Evolutionary conservation across 1,140 invertebrate species (phyloP), one percentile per base, ranked within the genome.

Genomic region (Dendroctonus ponderosae): DNA sequence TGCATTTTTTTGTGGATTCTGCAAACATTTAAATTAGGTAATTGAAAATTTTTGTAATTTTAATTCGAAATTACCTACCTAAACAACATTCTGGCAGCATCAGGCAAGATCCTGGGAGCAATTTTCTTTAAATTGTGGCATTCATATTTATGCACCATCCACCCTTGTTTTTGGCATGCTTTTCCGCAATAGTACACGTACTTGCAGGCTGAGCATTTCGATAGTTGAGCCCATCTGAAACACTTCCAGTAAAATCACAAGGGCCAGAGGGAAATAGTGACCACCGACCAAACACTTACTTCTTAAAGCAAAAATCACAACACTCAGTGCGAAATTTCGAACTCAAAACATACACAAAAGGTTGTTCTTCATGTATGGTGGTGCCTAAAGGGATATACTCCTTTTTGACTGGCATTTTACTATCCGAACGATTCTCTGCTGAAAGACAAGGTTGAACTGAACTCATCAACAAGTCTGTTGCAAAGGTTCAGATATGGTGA

Each of bases 191-290:
- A 94, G 76, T 87, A 84, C 3, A 91, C 88, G 76, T 87, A 91
- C n/a, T 87, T 83, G 76, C 91, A 93, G n/a, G 82, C 87, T 1
- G 88, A 87, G 78, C 91, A 93, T 79, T 89, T 91, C 4, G 84
- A 78, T 6, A 92, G 80, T 72, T 88, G 85, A 1, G 79, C 80
- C 6, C n/a, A 14, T 65, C 89, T 91, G 73, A 72, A 84, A 82
- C 5, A 46, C 4, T 1, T 4, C 44, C 44, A 26, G 3, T 26
- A 2, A 26, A 26, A 26, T 26, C 26, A 26, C 26, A 26, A 26
- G 3, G 1, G 26, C 26, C 26, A 26, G 26, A 26, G 26, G 3
- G 26, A 2, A 26, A 2, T 26, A 1, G 26, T 26, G 26, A 26
- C 3, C 4, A 12, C 1, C 1, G 9, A 4, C 12, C 9, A 46